These are phyloP conservation scores for Rallus limicola DNA, from an alignment of 2,113 vertebrate genomes.

Conservation along the genomic window DNA sequence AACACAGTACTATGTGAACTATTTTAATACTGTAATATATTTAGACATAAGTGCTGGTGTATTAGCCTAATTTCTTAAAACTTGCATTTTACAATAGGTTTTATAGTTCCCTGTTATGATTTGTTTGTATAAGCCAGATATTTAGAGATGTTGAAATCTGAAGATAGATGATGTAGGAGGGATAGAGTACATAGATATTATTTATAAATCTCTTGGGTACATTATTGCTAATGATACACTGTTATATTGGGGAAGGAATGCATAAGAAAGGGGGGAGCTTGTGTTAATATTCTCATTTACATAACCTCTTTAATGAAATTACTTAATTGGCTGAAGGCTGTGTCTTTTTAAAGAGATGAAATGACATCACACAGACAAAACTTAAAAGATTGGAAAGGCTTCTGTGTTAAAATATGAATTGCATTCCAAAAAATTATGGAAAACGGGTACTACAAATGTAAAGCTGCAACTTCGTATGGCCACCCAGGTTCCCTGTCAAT, in stretches of 20 bases:
- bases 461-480: not conserved
- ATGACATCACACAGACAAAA: not conserved
- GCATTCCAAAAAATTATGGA: conserved; percentile 3
- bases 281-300: not conserved
- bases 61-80: not conserved
- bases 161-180: not conserved
- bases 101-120: not conserved
- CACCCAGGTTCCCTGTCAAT: not conserved
- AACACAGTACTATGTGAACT: not conserved
- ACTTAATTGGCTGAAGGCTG: not conserved
- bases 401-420: not conserved
- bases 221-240: not conserved
- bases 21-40: not conserved
- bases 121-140: not conserved
- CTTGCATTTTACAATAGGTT: not conserved
- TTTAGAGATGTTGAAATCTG: not conserved
- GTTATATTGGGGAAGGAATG: not conserved
- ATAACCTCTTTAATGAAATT: not conserved
- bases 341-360: not conserved
- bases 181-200: not conserved
- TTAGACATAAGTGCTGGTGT: not conserved
- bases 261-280: not conserved
- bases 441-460: not conserved
- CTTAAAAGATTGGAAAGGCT: not conserved
- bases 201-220: not conserved